Evolutionary conservation across 2,888 invertebrate genomes (phyloP).

Genomic region (Mantis religiosa): DNA sequence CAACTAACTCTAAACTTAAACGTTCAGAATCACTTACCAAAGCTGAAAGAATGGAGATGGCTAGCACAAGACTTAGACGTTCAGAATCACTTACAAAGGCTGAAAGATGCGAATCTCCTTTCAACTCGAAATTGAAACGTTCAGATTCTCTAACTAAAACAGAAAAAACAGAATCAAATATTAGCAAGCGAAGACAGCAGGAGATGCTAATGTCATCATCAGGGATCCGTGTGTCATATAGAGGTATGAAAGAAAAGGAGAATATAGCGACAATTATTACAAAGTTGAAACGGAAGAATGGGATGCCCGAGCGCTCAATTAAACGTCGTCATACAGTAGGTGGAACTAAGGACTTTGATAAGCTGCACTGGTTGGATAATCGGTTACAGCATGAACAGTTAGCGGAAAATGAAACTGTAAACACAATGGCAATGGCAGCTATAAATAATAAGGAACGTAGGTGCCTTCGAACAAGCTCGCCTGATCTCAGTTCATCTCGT

Average conservation of each 20-base stretch:
- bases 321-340: conserved; percentile 90
- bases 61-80: conserved; percentile 43
- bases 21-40: conserved; percentile 60
- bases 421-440: conserved; percentile 10
- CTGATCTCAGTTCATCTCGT: conserved; percentile 50
- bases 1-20: conserved; percentile 49
- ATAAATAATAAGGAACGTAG: conserved; percentile 47
- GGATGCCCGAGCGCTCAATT: conserved; percentile 76
- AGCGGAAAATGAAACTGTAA: conserved; percentile 29
- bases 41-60: conserved; percentile 43
- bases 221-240: conserved; percentile 41
- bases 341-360: conserved; percentile 82
- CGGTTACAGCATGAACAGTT: conserved; percentile 46
- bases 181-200: conserved; percentile 61
- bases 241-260: conserved; percentile 27
- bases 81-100: conserved; percentile 60
- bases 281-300: conserved; percentile 62
- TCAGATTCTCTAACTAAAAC: conserved; percentile 64
- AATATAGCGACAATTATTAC: conserved; percentile 52
- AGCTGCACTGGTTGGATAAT: conserved; percentile 56
- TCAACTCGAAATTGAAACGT: conserved; percentile 51
- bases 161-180: conserved; percentile 75
- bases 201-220: conserved; percentile 46
- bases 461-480: conserved; percentile 57
- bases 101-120: conserved; percentile 40